Evolutionary conservation across 1,140 invertebrate genomes (phyloP).

Genomic region (Callitettix versicolor): DNA sequence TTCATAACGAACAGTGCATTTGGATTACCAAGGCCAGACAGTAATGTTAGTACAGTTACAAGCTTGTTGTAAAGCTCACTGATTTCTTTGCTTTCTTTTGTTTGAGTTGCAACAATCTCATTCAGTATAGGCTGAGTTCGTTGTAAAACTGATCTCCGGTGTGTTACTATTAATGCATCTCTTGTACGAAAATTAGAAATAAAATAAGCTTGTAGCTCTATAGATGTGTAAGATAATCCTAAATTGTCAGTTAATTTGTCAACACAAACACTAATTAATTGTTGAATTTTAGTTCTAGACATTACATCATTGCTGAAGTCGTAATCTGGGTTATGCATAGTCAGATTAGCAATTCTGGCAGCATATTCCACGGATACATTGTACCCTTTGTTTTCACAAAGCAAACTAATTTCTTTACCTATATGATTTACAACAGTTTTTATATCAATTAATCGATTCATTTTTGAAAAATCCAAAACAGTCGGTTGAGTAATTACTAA

Average conservation of each 20-base stretch:
- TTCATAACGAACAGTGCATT: slow-evolving; percentile 37
- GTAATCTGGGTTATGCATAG: slow-evolving; percentile 7
- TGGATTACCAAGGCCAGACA: slow-evolving; percentile 51
- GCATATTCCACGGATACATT: background rate
- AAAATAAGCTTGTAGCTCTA: slow-evolving; percentile 9
- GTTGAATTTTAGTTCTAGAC: slow-evolving; percentile 4
- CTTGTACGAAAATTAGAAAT: background rate
- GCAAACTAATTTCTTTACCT: background rate
- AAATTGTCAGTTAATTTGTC: slow-evolving; percentile 5
- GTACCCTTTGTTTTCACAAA: slow-evolving; percentile 2
- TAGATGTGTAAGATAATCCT: background rate
- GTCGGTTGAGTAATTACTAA: too few species aligned
- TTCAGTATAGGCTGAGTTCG: background rate
- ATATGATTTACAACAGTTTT: slow-evolving; percentile 6
- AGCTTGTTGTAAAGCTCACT: slow-evolving; percentile 51
- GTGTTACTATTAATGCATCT: background rate
- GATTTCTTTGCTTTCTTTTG: slow-evolving; percentile 31
- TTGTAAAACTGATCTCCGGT: background rate
- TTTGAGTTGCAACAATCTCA: background rate
- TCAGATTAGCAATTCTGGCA: slow-evolving; percentile 2
- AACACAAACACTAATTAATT: background rate
- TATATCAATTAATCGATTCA: slow-evolving; percentile 8
- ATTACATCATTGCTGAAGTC: slow-evolving; percentile 1
- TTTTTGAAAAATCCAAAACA: background rate
- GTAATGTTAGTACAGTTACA: slow-evolving; percentile 34